A percentile compares a stretch with the other conserved stretches of the same genome.
Evolutionary conservation across 2,797 vertebrate genomes (phyloP).

Genomic region (Podargus strigoides): DNA sequence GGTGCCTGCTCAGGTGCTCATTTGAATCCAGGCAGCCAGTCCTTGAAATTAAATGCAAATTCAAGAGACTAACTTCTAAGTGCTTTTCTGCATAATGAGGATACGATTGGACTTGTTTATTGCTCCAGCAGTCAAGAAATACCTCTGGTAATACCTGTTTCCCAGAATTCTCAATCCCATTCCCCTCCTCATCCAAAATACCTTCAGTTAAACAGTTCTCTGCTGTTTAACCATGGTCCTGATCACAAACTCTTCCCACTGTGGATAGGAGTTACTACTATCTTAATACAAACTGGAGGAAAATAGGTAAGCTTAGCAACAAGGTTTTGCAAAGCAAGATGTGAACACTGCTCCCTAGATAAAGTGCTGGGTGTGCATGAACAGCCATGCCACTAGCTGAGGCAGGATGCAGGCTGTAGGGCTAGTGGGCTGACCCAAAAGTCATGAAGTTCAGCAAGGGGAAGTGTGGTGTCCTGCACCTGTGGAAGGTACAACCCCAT

Average conservation of each 20-base stretch:
- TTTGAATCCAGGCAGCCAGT: slow-evolving; percentile 17
- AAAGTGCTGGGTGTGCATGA: neutral
- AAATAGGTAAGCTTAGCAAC: neutral
- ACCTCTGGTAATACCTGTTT: neutral
- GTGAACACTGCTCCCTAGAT: neutral
- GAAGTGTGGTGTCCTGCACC: neutral
- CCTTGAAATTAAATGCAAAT: slow-evolving; percentile 24
- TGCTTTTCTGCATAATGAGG: neutral
- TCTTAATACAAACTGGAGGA: neutral
- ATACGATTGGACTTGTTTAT: neutral
- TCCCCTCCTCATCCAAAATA: neutral
- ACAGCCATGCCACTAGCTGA: neutral
- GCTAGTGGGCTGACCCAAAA: neutral
- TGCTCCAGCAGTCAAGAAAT: neutral
- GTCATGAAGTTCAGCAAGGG: neutral
- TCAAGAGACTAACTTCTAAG: slow-evolving; percentile 18
- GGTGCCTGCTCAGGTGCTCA: neutral
- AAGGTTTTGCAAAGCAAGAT: neutral
- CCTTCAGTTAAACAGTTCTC: neutral
- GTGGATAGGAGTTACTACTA: neutral
- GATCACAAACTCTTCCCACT: neutral
- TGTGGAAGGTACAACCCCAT: neutral
- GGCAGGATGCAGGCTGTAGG: neutral
- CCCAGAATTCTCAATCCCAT: neutral
- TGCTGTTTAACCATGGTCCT: neutral